Base-by-base conservation (phyloP, 2,888 invertebrate species). In the Ectemnius cavifrons region DNA sequence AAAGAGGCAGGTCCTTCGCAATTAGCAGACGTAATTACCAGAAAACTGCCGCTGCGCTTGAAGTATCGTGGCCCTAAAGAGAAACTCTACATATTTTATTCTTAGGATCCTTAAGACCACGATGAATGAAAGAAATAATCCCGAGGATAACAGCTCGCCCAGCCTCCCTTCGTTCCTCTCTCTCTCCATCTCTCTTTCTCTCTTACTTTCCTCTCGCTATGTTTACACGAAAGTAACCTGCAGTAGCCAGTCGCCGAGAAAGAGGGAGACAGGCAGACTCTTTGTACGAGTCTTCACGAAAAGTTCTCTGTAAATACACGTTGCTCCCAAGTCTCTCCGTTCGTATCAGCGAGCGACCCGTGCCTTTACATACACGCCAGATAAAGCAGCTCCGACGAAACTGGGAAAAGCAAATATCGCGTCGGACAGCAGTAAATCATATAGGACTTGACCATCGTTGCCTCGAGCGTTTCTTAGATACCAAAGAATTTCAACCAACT, bases 21-120 rank as follows among this genome's bases (percentile, higher is more conserved):
- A 89, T 89, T 89, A 89, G 87, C 85, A 65, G 76, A 63, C 82
- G 84, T 83, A 88, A 88, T 89, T 88, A 88, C 83, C 78, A 70
- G 73, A 78, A 83, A 86, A 81, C 77, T 77, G 80, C 77, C 79
- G 77, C 67, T 77, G 67, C 58, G 67, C 68, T 62, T 62, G 75
- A 80, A 79, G 79, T 71, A 72, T 75, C 75, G 72, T 56, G 63
- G 63, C 60, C 68, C 77, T 65, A 63, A 52, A 73, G 70, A 81
- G 78, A 71, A 71, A 70, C 71, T 62, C 73, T 84, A 81, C 85
- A 87, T 89, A 88, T 88, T 89, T 89, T 88, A 89, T 89, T 80
- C 85, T 89, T 86, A 87, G 82, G 80, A 83, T 84, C 83, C 77
- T 82, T 84, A 79, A 80, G 79, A 75, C 78, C 70, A 63, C 74